Base-by-base conservation (phyloP, 1,140 invertebrate species). In the Nasonia vitripennis region DNA sequence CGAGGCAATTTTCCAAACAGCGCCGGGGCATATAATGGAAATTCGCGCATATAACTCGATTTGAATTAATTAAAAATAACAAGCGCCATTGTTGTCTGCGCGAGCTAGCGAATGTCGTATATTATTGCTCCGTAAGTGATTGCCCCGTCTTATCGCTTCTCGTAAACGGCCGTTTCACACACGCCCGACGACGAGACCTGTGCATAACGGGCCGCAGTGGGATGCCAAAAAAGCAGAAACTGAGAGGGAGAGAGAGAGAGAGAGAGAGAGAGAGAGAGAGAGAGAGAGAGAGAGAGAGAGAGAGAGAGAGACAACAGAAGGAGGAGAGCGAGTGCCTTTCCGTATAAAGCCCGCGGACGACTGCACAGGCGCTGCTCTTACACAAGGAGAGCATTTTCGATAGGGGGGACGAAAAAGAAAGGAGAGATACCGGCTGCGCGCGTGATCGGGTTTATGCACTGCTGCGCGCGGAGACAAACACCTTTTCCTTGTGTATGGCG, bases 341-440 rank as follows among this genome's bases (percentile, higher is more conserved):
- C 82, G 73, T 83, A 83, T 78, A 83, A 83, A 82, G 81, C 37
- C 23, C 20, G 67, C 12, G 20, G 62, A 45, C 41, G 41, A 34
- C 31, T 45, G 78, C 78, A 48, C 78, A 37, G 1, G 41, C 41
- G 41, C 5, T 12, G 41, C 31, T 77, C 48, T 68, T 81, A 45
- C 71, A 51, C 71, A 82, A 82, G 81, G 48, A 74, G 81, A 82
- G 27, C 51, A 82, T 82, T 82, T 82, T 82, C 81, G 71, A 82
- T 82, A 55, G 17, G 70, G 45, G 23, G 68, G 83, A 87, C 87
- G 85, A 45, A 86, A 85, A 87, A 78, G 82, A 71, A 86, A 79
- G 71, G 51, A 78, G 48, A 45, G 34, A 37, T 37, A 37, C 41
- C 27, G 41, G 55, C 55, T 62, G 55, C 55, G 3, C 51, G 12